Evolutionary conservation across 1,140 invertebrate genomes (phyloP).

Genomic region (Panonychus citri): DNA sequence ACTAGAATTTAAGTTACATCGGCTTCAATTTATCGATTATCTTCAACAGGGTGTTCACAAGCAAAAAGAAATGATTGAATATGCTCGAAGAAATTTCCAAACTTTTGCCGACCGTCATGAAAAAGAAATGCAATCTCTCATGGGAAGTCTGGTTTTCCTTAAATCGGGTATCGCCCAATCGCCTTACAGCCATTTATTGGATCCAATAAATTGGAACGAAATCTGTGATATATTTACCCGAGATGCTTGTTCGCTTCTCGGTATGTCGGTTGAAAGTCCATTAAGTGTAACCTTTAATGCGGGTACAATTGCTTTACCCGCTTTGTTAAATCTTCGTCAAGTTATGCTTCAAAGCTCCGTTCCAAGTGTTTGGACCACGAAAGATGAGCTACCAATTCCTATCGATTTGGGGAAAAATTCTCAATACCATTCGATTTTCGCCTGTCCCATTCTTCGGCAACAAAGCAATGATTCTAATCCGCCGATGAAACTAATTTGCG

Average conservation of each 20-base stretch:
- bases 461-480: slow-evolving; percentile 90
- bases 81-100: slow-evolving; percentile 60
- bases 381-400: slow-evolving; percentile 87
- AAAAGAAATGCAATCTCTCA: slow-evolving; percentile 65
- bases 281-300: slow-evolving; percentile 59
- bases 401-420: slow-evolving; percentile 49
- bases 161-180: slow-evolving; percentile 51
- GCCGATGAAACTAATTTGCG: slow-evolving; percentile 84
- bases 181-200: slow-evolving; percentile 52
- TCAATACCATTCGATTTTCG: slow-evolving; percentile 90
- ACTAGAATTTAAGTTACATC: slow-evolving; percentile 65
- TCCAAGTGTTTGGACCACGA: slow-evolving; percentile 73
- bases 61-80: slow-evolving; percentile 53
- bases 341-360: slow-evolving; percentile 88
- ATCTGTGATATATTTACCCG: slow-evolving; percentile 72
- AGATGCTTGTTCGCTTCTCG: slow-evolving; percentile 72
- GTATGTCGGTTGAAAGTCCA: slow-evolving; percentile 64
- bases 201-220: slow-evolving; percentile 53
- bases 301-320: slow-evolving; percentile 73
- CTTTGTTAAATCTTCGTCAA: slow-evolving; percentile 78
- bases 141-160: slow-evolving; percentile 64
- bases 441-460: slow-evolving; percentile 88
- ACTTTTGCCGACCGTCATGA: slow-evolving; percentile 55
- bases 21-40: slow-evolving; percentile 43
- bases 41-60: slow-evolving; percentile 37